Conservation (phyloP, 2,797 vertebrate species). For the Oreortyx pictus region DNA sequence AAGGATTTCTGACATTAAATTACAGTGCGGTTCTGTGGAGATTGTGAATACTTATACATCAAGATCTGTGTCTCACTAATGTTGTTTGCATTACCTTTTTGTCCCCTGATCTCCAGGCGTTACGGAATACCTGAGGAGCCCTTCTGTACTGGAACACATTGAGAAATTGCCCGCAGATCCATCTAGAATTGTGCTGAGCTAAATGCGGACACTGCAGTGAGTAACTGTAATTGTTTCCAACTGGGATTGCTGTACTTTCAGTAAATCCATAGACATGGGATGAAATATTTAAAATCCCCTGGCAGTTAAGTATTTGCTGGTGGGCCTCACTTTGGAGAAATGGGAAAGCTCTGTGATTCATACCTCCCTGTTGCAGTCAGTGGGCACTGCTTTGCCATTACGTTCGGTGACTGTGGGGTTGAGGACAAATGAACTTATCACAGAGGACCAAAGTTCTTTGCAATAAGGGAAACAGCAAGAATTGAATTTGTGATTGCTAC, state of each 20-base stretch:
- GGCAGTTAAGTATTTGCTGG: not conserved
- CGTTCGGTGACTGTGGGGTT: not conserved
- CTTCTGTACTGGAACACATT: not conserved
- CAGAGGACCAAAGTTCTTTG: not conserved
- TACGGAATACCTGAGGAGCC: not conserved
- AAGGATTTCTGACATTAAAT: not conserved
- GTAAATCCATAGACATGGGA: not conserved
- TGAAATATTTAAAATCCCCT: slow-evolving; percentile 27
- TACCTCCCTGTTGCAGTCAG: not conserved
- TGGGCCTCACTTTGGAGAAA: not conserved
- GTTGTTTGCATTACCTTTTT: not conserved
- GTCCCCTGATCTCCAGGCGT: not conserved
- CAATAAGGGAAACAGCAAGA: not conserved
- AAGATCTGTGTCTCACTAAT: not conserved
- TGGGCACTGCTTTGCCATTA: not conserved
- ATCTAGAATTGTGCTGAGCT: not conserved
- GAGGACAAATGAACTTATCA: not conserved
- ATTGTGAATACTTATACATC: not conserved
- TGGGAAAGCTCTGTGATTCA: not conserved
- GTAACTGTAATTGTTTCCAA: slow-evolving; percentile 14
- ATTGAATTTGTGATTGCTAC: not conserved
- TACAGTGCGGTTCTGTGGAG: not conserved
- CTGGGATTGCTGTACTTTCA: slow-evolving; percentile 12
- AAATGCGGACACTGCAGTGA: not conserved
- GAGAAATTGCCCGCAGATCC: not conserved